Evolutionary conservation across 2,797 vertebrate species (phyloP), one percentile per base, ranked within the genome.

Genomic region (Lutra lutra): DNA sequence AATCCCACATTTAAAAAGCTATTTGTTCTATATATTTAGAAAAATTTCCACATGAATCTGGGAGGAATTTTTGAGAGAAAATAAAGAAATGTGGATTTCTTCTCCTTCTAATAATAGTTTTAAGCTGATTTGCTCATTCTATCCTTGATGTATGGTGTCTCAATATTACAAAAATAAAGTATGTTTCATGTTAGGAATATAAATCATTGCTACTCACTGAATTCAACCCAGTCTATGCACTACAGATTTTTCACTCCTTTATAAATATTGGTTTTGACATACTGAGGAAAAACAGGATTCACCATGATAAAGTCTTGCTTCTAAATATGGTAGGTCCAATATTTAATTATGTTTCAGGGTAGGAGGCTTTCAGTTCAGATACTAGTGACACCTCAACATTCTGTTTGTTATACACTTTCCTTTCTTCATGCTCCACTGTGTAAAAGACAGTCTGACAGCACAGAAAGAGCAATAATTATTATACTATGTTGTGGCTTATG

Each of bases 401-500:
- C 25, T 77, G 15, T 13, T 54, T 68, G 35, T 58, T 25, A 46
- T 13, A 51, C 6, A n/a, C 9, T 8, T 18, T 9, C 29, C 5
- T 58, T n/a, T 40, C 48, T 68, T 70, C 35, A 43, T 25, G 12
- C 9, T 70, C 35, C 3, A 18, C 35, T 43, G 23, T 43, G 23
- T 43, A 51, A 43, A 27, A 66, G 25, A 43, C 9, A 43, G 9
- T 82, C 38, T 91, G 35, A 56, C 2, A 4, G 3, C 18, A 12
- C n/a, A n/a, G 20, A 8, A 38, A 58, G 43, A 35, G 2, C 35
- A 56, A 4, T n/a, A 82, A 46, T 58, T 25, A 58, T 12, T 3
- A n/a, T 0, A n/a, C 5, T 8, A 5, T 1, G 3, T 1, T 66
- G 38, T 58, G 11, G 5, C 11, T 72, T 25, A 5, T 27, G 17